Evolutionary conservation across 2,797 vertebrate genomes (phyloP), one percentile per base, ranked within the genome.

Genomic region (Sternarchorhynchus goeldii): DNA sequence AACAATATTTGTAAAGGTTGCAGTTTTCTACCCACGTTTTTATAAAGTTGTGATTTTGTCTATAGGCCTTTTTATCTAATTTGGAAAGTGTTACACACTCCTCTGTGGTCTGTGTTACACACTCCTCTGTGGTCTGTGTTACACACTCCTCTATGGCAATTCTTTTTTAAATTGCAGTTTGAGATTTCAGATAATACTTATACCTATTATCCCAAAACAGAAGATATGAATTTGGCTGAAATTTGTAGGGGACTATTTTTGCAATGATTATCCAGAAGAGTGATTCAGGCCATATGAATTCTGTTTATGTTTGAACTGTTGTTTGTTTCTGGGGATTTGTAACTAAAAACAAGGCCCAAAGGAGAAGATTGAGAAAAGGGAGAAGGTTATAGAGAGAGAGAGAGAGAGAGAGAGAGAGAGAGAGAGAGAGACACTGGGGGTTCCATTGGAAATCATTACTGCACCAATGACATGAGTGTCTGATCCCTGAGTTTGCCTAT

Each of bases 361-460:
- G 69, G 29, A 6, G 77, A 72, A 75, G 25, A 25, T 25, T 25
- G 25, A 25, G 25, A 25, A 25, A 25, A 25, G 25, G 25, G 25
- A 25, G 25, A 25, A 25, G 25, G 25, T 25, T 25, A 25, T 31
- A 50, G 69, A 67, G 73, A 83, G 73, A 31, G 12, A 39, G 7
- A 39, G 63, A 45, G 41, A 63, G 34, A 76, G 65, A 70, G 76
- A 34, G 64, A 79, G 72, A 66, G 68, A 80, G 78, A 83, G 82
- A 75, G 87, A 84, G 75, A 84, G 86, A 88, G 85, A 74, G 85
- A 84, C 79, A 91, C 90, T 88, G 80, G 3, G 67, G 87, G 84
- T 87, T 84, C 78, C 83, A 92, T 89, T 85, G 92, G 89, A 89
- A 92, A 93, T 94, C 92, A 88, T 93, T 94, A 92, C 80, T 88